Evolutionary conservation across 2,888 invertebrate species (phyloP), one percentile per base, ranked within the genome.

Genomic region (Atethmia centrago): DNA sequence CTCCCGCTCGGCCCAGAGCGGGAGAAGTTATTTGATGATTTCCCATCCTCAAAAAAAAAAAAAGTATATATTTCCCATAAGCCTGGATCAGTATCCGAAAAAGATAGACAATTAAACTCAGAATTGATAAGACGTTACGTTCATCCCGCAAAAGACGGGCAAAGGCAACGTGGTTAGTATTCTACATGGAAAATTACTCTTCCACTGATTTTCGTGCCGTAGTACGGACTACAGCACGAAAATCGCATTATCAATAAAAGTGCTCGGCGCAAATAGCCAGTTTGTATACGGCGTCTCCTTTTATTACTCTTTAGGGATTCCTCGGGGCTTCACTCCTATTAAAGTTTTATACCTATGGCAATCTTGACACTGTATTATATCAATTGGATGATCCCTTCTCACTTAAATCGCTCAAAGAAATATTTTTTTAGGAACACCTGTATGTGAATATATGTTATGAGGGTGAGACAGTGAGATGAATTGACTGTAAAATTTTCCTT

Each of bases 331-430:
- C 14, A 25, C 16, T 58, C 14, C 28, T 71, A 67, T 76, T 40
- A 64, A 62, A 64, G 25, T 77, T 65, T 70, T 75, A 77, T 67
- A 55, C 49, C 49, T 82, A 40, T 47, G 53, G 66, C 62, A 62
- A 78, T 71, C 71, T 58, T 25, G 71, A 56, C 53, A 58, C 65
- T 78, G 56, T 67, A 55, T 77, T 56, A 58, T 77, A 77, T 77
- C 77, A 67, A 82, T 76, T 62, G 40, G 19, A 56, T 47, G 28
- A 51, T n/a, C 10, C n/a, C 5, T 56, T 45, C 51, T 47, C 28
- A 25, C 25, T 58, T 21, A 47, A 1, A 56, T 14, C 21, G 28
- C 8, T 49, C 9, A 51, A 31, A 21, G 28, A 45, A 63, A 64
- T 49, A 3, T 65, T 65, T 47, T 51, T 53, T 31, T 16, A 47